Base-by-base conservation (phyloP, 2,797 vertebrate species). In the Liparis tanakae region DNA sequence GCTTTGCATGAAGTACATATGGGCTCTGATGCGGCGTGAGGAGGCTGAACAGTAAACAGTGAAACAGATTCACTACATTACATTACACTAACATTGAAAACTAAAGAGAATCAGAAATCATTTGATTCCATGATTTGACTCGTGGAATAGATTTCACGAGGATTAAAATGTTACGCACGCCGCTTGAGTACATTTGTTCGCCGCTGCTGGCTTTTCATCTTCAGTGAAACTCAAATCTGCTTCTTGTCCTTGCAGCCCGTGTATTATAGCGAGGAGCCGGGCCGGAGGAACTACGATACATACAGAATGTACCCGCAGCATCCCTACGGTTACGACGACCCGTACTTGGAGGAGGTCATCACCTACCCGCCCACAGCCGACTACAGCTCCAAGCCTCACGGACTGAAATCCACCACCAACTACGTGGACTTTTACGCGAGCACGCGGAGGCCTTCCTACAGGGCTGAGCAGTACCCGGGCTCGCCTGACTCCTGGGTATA, bases 401-500 rank as follows among this genome's bases (percentile, higher is more conserved):
- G 96, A 94, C 96, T 98, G 82, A 99, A 98, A 94, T 95, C 97
- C 54, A 93, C 94, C 87, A 96, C 96, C 83, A 99, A 94, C 90
- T 99, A 99, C 0, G 96, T 98, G 92, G 97, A 99, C 95, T 98
- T 99, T 93, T 99, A 98, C 88, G 97, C 97, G 53, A 97, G 96
- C 91, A 96, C 96, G 75, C 95, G 95, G 80, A 92, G 94, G 91
- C 96, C 97, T 90, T 97, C 96, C 18, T 98, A 97, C 81, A 92
- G 96, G 93, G 94, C 97, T 33, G 97, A 99, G 89, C 98, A 97
- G 90, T 99, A 99, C 91, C 98, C 97, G 0, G 97, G 97, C 74
- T 99, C 98, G 6, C 98, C 98, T 0, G 98, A 99, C 92, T 99
- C 98, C 48, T 99, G 98, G 98, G 97, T 99, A 92, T 99, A 97